These are phyloP conservation scores for Cercopithecus mona DNA, from an alignment of 2,113 vertebrate genomes.

Conservation along the genomic window DNA sequence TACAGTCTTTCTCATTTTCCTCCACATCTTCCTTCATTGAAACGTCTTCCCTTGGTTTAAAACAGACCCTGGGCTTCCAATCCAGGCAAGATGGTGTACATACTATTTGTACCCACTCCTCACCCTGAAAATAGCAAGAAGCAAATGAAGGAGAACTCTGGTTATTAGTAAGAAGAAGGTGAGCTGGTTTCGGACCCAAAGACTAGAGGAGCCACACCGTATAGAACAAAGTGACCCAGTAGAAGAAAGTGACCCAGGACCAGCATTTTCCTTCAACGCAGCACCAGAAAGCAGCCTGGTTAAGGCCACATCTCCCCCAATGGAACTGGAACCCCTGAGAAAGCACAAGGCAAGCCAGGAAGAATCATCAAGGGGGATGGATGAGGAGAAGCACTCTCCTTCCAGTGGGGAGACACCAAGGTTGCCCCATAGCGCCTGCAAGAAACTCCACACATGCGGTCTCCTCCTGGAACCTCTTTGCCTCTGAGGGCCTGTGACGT, in stretches of 20 bases:
- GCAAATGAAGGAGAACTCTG: background rate
- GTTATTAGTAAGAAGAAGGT: background rate
- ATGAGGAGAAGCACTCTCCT: background rate
- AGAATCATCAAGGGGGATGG: too few relatives aligned
- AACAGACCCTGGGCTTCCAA: background rate
- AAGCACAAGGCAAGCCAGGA: background rate
- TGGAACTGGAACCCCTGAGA: background rate
- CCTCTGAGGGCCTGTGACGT: too few relatives aligned
- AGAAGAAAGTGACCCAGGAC: background rate
- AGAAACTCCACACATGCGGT: background rate
- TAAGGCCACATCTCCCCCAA: background rate
- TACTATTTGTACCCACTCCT: background rate
- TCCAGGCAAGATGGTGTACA: background rate
- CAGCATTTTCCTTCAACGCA: background rate
- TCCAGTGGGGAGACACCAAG: background rate
- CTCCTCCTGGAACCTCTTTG: background rate
- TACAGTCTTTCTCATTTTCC: background rate
- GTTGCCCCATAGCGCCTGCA: background rate
- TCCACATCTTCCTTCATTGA: background rate
- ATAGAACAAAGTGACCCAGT: background rate
- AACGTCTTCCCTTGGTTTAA: background rate
- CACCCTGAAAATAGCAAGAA: background rate
- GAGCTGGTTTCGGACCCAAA: background rate
- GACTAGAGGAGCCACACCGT: background rate
- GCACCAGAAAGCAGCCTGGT: background rate